Conservation (phyloP, 2,888 invertebrate genomes). For the Panorpa germanica region DNA sequence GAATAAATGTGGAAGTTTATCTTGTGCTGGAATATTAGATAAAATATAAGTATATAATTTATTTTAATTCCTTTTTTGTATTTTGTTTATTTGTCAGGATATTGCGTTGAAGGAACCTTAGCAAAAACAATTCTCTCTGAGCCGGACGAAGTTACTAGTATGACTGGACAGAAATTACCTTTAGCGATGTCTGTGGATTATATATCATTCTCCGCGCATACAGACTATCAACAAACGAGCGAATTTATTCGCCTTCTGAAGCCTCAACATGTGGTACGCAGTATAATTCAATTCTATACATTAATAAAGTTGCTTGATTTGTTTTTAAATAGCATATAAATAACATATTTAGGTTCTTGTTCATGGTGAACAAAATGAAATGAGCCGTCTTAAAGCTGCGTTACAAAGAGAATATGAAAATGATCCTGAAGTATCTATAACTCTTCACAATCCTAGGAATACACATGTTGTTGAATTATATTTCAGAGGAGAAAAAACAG, state of each 20-base stretch:
- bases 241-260: slow-evolving; percentile 89
- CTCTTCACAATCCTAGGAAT: slow-evolving; percentile 90
- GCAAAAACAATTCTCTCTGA: slow-evolving; percentile 91
- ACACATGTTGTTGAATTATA: slow-evolving; percentile 83
- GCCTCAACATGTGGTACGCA: slow-evolving; percentile 80
- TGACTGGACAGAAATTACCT: slow-evolving; percentile 90
- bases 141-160: slow-evolving; percentile 90
- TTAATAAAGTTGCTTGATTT: slow-evolving; percentile 6
- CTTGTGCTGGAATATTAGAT: too few species aligned
- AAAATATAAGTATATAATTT: slow-evolving; percentile 6
- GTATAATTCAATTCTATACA: slow-evolving; percentile 3
- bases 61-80: too few species aligned
- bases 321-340: slow-evolving; percentile 7
- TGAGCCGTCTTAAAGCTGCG: slow-evolving; percentile 89
- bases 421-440: slow-evolving; percentile 59
- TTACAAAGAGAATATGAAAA: slow-evolving; percentile 85
- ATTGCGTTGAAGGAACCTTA: slow-evolving; percentile 78
- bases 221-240: slow-evolving; percentile 94
- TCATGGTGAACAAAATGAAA: slow-evolving; percentile 98
- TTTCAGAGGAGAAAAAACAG: slow-evolving; percentile 95
- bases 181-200: slow-evolving; percentile 97
- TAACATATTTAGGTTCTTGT: slow-evolving; percentile 51
- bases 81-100: too few species aligned
- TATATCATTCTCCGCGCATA: slow-evolving; percentile 98
- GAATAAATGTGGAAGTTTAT: too few species aligned